phyloP scores from a whole-genome alignment of 2,113 vertebrate species.

The Tetrax tetrax region DNA sequence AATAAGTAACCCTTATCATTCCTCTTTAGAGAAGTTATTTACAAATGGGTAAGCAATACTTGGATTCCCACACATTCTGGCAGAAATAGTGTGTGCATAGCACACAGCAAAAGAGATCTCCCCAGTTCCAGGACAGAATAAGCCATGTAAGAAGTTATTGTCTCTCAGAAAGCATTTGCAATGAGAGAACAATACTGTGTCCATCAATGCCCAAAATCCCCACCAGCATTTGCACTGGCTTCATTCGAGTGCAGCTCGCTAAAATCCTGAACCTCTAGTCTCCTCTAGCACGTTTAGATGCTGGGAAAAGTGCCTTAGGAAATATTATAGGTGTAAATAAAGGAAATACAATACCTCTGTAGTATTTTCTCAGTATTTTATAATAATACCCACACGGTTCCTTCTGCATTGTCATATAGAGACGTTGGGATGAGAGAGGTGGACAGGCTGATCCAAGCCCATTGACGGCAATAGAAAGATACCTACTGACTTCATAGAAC shows the following conservation, averaged over 20 bases:
- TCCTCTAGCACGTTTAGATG: background rate
- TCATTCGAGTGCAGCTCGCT: background rate
- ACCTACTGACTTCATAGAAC: background rate
- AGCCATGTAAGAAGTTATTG: rapidly evolving
- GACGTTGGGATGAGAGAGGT: background rate
- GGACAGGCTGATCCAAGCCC: background rate
- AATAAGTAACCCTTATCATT: background rate
- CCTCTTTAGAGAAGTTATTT: background rate
- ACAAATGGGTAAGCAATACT: background rate
- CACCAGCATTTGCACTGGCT: background rate
- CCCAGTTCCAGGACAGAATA: background rate
- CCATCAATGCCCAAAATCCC: background rate
- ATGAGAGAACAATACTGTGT: background rate
- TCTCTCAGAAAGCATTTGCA: background rate
- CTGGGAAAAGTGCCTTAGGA: background rate
- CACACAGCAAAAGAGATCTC: background rate
- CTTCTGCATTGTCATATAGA: background rate
- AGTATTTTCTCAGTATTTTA: background rate
- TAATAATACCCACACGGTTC: rapidly evolving
- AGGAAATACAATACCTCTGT: background rate
- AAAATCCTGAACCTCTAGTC: background rate
- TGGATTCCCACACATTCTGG: background rate
- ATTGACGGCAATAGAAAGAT: background rate
- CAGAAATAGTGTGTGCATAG: rapidly evolving
- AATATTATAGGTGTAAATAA: background rate